Evolutionary conservation across 2,888 invertebrate genomes (phyloP).

Genomic region (Mamestra brassicae): DNA sequence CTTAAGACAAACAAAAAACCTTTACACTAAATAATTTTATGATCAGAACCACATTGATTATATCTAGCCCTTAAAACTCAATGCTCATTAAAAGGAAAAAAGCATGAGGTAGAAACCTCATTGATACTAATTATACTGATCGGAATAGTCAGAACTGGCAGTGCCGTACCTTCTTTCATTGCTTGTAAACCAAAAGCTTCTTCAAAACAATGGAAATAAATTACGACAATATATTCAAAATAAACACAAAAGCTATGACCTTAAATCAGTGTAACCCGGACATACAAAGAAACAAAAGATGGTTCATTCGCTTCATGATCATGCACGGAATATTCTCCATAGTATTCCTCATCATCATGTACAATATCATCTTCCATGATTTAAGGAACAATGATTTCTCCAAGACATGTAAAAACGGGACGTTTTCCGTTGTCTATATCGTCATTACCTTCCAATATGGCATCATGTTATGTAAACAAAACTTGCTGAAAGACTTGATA

Average conservation of each 20-base stretch:
- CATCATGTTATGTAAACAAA: conserved; percentile 67
- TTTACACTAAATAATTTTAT: neutral
- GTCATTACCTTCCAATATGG: conserved; percentile 45
- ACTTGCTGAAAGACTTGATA: conserved; percentile 64
- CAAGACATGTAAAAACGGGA: conserved; percentile 58
- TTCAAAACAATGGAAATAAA: conserved; percentile 58
- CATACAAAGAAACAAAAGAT: conserved; percentile 53
- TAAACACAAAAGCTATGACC: conserved; percentile 47
- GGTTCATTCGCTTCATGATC: conserved; percentile 51
- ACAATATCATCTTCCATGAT: conserved; percentile 60
- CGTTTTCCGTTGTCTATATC: conserved; percentile 41
- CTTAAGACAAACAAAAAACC: too few species aligned
- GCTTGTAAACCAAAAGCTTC: neutral
- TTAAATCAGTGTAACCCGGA: conserved; percentile 61
- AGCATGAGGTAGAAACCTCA: neutral
- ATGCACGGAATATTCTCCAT: conserved; percentile 44
- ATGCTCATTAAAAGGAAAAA: conserved; percentile 12
- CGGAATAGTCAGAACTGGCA: neutral
- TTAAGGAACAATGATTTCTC: conserved; percentile 56
- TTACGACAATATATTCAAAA: conserved; percentile 61
- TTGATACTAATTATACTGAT: neutral
- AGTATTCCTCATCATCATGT: conserved; percentile 46
- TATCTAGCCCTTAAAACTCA: conserved; percentile 34
- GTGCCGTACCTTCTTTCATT: too few species aligned
- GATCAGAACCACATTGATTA: too few species aligned